phyloP scores from a whole-genome alignment of 2,113 vertebrate species.

The Geococcyx californianus region DNA sequence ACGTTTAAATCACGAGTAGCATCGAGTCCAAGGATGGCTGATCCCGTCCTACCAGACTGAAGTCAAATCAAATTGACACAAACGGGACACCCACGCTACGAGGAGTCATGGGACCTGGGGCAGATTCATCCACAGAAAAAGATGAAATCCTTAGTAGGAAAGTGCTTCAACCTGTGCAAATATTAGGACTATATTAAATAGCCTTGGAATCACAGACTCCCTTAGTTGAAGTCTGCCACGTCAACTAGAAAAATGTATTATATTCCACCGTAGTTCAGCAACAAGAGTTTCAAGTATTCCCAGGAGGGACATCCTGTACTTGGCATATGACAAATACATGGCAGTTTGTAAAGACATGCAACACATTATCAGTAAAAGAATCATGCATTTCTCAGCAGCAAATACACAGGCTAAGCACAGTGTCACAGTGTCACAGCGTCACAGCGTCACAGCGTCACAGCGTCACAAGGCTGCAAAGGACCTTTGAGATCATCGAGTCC shows the following conservation, averaged over 20 bases:
- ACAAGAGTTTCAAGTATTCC: not conserved
- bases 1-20: not conserved
- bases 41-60: not conserved
- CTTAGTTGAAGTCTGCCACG: not conserved
- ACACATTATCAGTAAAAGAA: not conserved
- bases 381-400: not conserved
- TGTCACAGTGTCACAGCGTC: too few species aligned
- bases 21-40: not conserved
- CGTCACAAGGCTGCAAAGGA: too few species aligned
- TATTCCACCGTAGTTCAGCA: not conserved
- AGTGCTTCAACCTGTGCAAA: not conserved
- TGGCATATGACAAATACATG: not conserved
- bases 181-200: not conserved
- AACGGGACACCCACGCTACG: not conserved
- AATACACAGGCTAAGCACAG: not conserved
- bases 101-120: not conserved
- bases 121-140: not conserved
- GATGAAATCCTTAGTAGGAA: not conserved
- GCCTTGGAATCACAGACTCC: not conserved
- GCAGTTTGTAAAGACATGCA: not conserved
- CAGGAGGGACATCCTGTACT: not conserved
- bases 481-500: too few species aligned
- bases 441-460: too few species aligned
- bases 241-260: not conserved
- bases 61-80: not conserved